Conservation (phyloP, 2,888 invertebrate species). For the Eupithecia inturbata region DNA sequence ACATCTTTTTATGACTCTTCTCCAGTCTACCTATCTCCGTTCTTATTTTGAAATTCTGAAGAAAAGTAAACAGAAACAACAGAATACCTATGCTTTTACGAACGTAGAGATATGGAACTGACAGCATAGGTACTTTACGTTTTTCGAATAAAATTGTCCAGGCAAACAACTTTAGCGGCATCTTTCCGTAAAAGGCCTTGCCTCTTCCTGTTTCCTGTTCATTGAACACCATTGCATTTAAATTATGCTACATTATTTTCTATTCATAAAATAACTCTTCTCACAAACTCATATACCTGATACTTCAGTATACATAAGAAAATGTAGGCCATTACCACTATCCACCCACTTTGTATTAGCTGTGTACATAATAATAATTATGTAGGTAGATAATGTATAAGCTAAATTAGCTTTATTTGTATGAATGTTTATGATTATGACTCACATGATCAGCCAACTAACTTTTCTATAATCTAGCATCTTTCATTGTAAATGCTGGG, state of each 20-base stretch:
- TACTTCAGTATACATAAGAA: not conserved
- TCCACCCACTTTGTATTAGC: slow-evolving; percentile 28
- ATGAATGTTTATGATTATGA: not conserved
- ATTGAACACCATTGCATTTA: slow-evolving; percentile 24
- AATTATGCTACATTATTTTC: slow-evolving; percentile 14
- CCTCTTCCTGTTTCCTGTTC: slow-evolving; percentile 44
- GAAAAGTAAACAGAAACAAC: slow-evolving; percentile 20
- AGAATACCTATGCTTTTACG: not conserved
- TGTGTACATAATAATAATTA: not conserved
- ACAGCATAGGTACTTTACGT: not conserved
- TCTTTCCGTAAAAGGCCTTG: slow-evolving; percentile 36
- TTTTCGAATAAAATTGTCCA: not conserved
- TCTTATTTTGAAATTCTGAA: slow-evolving; percentile 27
- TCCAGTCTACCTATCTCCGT: slow-evolving; percentile 16
- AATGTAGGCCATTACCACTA: slow-evolving; percentile 17
- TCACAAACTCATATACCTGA: not conserved
- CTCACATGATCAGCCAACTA: not conserved
- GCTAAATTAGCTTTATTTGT: not conserved
- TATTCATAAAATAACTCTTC: not conserved
- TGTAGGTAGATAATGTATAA: slow-evolving; percentile 14
- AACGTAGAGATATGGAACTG: not conserved
- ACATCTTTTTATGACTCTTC: slow-evolving; percentile 16
- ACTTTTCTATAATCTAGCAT: not conserved
- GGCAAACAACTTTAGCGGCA: slow-evolving; percentile 25
- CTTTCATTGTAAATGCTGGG: not conserved